Evolutionary conservation across 2,797 vertebrate genomes (phyloP), one percentile per base, ranked within the genome.

Genomic region (Cyprinodon diabolis): DNA sequence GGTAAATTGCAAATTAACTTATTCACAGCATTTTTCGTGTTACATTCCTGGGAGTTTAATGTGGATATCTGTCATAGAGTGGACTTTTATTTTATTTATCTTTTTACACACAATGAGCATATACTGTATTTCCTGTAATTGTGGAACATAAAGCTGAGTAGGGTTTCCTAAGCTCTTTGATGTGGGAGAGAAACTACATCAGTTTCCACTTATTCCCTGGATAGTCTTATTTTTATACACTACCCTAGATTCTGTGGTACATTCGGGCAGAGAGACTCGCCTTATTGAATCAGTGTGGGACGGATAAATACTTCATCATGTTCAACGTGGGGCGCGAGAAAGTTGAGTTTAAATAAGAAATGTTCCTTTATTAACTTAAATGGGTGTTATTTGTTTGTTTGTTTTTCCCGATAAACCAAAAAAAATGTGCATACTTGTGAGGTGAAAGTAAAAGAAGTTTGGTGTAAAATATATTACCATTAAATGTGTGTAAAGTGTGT

Each of bases 291-390:
- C 89, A 93, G 90, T 89, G 92, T 84, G 93, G 87, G 85, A 82
- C 77, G 90, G 92, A 95, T 93, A 92, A 95, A 92, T 83, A 90
- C 88, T 91, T 94, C 90, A 90, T 93, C 86, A 85, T 93, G 90
- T 93, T 93, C 93, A 93, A 65, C 0, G 25, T 71, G 70, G 81
- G 75, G 74, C 60, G 82, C 75, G 71, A 76, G 80, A 68, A 87
- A 89, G 80, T 84, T 89, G 69, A 78, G 71, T 76, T 81, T 52
- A 79, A 75, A 78, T 30, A 51, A 23, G 23, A 69, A 72, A 76
- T 45, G 52, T 68, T 66, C 45, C 62, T 17, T 37, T 76, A 84
- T 45, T 45, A 43, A n/a, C 5, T 0, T n/a, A 10, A 5, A 5
- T n/a, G 11, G n/a, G 14, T 23, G 2, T 45, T 45, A 5, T 65